phyloP scores from a whole-genome alignment of 2,888 invertebrate genomes.

The Villa cingulata region DNA sequence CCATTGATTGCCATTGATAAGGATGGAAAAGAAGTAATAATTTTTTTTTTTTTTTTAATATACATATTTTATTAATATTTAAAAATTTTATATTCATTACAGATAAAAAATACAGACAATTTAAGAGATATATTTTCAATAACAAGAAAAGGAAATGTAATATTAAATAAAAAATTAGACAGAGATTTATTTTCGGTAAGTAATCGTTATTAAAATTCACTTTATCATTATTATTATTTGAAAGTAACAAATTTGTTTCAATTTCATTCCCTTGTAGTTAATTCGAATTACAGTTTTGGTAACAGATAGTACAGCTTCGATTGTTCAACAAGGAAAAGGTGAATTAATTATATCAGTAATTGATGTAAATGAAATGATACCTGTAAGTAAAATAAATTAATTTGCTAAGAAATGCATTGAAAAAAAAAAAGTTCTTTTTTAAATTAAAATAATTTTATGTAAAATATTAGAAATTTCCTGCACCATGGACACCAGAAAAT shows the following conservation, averaged over 20 bases:
- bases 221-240: background rate
- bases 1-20: conserved; percentile 68
- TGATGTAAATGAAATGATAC: conserved; percentile 56
- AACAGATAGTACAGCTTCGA: conserved; percentile 66
- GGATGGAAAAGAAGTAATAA: conserved; percentile 57
- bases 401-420: no score
- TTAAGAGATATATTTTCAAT: conserved; percentile 53
- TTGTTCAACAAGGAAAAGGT: conserved; percentile 60
- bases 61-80: no score
- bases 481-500: conserved; percentile 55
- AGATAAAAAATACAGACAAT: conserved; percentile 30
- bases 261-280: conserved; percentile 30
- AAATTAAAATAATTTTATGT: no score
- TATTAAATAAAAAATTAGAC: conserved; percentile 30
- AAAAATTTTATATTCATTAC: background rate
- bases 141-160: conserved; percentile 41
- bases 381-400: conserved; percentile 27
- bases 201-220: background rate
- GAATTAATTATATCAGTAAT: conserved; percentile 52
- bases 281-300: conserved; percentile 67
- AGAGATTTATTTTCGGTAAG: conserved; percentile 32
- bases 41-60: background rate
- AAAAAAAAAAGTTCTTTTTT: no score
- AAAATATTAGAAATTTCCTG: conserved; percentile 12
- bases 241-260: background rate